Percentiles rank a stretch among this genome's conserved stretches.
These are phyloP conservation scores for Holothuria leucospilota DNA, from an alignment of 53 echinoderm and acorn worm species.

Conservation along the genomic window DNA sequence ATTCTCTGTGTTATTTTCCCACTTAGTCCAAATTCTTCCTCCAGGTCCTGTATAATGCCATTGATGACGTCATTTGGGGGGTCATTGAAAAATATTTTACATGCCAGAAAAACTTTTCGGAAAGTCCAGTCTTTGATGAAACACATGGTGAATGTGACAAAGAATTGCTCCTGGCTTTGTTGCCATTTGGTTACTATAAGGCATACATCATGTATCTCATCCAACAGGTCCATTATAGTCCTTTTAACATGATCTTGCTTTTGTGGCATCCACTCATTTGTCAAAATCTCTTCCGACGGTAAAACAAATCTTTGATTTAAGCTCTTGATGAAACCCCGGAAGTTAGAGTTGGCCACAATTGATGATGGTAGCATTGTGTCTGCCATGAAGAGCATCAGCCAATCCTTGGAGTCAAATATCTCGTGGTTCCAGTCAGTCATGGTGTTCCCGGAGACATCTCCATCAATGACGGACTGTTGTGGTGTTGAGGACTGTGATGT, in stretches of 20 bases:
- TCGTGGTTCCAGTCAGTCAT: not conserved
- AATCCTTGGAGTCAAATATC: constrained; percentile 5
- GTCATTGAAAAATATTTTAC: constrained; percentile 10
- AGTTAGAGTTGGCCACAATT: constrained; percentile 12
- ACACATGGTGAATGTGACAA: constrained; percentile 7
- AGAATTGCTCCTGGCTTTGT: not conserved
- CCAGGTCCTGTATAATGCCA: not conserved
- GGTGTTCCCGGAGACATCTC: not conserved
- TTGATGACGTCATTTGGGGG: constrained; percentile 17
- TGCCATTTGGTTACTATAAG: constrained; percentile 27
- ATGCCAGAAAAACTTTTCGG: constrained; percentile 2
- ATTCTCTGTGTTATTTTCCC: constrained; percentile 32
- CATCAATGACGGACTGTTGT: not conserved
- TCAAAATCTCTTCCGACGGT: constrained; percentile 16
- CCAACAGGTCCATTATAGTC: not conserved
- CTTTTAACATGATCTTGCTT: constrained; percentile 8
- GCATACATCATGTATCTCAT: constrained; percentile 29
- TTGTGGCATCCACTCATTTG: constrained; percentile 27
- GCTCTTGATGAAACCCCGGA: constrained; percentile 17
- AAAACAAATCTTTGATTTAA: constrained; percentile 18
- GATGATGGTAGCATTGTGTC: constrained; percentile 36
- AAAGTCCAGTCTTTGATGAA: constrained; percentile 37
- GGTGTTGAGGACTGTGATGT: constrained; percentile 5
- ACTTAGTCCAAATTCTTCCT: constrained; percentile 18
- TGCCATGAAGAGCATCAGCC: constrained; percentile 39